These are phyloP conservation scores for Bucco capensis DNA, from an alignment of 2,113 vertebrate species.

Conservation along the genomic window DNA sequence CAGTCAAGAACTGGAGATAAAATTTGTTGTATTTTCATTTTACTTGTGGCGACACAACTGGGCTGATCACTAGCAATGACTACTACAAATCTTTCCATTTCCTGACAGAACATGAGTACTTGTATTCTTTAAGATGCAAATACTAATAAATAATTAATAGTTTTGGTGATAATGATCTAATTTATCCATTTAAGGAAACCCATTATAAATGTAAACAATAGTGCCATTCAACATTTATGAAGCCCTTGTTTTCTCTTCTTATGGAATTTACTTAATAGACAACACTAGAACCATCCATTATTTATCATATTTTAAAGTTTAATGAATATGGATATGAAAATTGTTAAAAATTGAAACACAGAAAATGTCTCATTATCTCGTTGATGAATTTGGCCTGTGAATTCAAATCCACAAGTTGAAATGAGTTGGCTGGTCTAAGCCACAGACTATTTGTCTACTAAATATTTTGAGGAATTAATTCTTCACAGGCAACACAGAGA, in stretches of 20 bases:
- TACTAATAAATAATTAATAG: neutral
- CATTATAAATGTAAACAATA: slow-evolving; percentile 25
- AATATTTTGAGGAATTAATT: neutral
- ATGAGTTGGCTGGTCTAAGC: neutral
- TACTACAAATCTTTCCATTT: neutral
- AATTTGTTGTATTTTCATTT: neutral
- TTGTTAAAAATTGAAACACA: slow-evolving; percentile 20
- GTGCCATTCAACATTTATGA: neutral
- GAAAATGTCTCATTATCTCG: neutral
- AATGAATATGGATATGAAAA: slow-evolving; percentile 26
- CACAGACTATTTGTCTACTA: neutral
- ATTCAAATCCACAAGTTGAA: slow-evolving; percentile 7
- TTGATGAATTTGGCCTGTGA: neutral
- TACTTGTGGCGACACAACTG: neutral
- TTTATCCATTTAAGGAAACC: neutral
- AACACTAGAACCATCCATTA: neutral
- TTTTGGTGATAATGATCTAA: neutral
- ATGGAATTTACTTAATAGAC: slow-evolving; percentile 9
- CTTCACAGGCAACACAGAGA: neutral
- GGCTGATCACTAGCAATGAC: neutral
- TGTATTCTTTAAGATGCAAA: neutral
- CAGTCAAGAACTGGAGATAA: neutral
- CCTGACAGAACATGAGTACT: neutral
- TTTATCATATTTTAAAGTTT: slow-evolving; percentile 23
- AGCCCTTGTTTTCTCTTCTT: slow-evolving; percentile 24